These are phyloP conservation scores for Callionymus lyra DNA, from an alignment of 2,113 vertebrate genomes.

Conservation along the genomic window DNA sequence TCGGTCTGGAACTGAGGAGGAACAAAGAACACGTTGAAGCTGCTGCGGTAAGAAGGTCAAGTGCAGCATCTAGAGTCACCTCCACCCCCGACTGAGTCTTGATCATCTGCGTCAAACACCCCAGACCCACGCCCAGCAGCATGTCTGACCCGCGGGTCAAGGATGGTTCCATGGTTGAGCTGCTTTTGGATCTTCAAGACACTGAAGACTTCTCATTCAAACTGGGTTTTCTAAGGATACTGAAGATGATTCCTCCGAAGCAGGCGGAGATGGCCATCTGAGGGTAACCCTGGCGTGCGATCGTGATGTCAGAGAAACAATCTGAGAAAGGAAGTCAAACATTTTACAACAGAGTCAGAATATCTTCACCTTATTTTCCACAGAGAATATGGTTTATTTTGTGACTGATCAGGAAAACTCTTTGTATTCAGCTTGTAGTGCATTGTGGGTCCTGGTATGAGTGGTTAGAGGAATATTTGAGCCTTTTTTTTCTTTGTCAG, in stretches of 20 bases:
- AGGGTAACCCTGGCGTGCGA: conserved; percentile 90
- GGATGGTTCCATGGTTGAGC: too few species aligned
- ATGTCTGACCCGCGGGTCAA: conserved; percentile 68
- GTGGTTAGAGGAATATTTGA: too few species aligned
- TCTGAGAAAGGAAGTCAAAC: conserved; percentile 65
- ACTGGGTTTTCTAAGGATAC: conserved; percentile 76
- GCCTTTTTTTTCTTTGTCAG: too few species aligned
- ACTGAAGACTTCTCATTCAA: too few species aligned
- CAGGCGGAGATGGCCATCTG: conserved; percentile 95
- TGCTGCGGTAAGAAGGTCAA: background rate
- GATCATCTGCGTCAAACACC: conserved; percentile 79
- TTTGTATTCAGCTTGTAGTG: too few species aligned
- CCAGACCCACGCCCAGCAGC: conserved; percentile 85
- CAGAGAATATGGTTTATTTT: too few species aligned
- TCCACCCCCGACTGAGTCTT: conserved; percentile 58
- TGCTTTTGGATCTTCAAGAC: too few species aligned
- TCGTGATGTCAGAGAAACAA: conserved; percentile 86
- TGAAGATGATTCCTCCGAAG: conserved; percentile 97
- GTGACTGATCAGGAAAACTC: too few species aligned
- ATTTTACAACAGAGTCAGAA: too few species aligned
- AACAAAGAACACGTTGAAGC: background rate
- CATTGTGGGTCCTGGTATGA: too few species aligned
- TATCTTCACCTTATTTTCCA: too few species aligned
- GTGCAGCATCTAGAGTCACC: conserved; percentile 54
- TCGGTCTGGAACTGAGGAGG: conserved; percentile 74